Evolutionary conservation across 2,888 invertebrate species (phyloP).

Genomic region (Himalopsyche kuldschensis): DNA sequence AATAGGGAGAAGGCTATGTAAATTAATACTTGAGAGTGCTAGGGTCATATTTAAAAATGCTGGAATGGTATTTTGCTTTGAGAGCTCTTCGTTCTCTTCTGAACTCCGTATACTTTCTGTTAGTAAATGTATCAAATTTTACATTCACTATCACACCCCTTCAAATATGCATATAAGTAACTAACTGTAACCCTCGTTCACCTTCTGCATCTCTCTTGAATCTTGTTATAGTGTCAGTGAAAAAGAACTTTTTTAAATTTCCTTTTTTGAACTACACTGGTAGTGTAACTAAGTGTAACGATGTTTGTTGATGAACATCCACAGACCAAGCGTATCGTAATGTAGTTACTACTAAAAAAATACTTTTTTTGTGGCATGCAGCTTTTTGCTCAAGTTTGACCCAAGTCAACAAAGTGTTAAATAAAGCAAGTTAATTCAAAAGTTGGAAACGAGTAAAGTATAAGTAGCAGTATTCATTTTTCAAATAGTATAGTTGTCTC

Average conservation of each 20-base stretch:
- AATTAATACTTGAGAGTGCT: not conserved
- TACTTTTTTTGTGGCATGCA: no score
- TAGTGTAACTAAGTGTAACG: no score
- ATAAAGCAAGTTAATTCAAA: no score
- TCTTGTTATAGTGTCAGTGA: not conserved
- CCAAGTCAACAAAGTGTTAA: no score
- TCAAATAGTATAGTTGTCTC: no score
- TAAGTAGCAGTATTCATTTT: no score
- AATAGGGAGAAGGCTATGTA: not conserved
- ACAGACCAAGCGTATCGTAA: no score
- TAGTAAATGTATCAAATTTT: conserved; percentile 39
- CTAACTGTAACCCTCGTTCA: conserved; percentile 30
- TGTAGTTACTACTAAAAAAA: no score
- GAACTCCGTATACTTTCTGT: conserved; percentile 17
- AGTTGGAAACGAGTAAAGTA: no score
- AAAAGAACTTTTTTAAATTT: not conserved
- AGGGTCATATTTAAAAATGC: conserved; percentile 10
- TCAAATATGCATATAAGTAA: conserved; percentile 32
- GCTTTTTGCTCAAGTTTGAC: no score
- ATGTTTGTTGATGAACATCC: no score
- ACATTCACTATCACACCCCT: conserved; percentile 38
- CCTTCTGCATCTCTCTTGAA: not conserved
- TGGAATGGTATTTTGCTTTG: conserved; percentile 5
- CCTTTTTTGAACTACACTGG: no score
- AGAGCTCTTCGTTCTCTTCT: not conserved